Evolutionary conservation across 2,797 vertebrate species (phyloP).

Genomic region (Oreochromis grahami): DNA sequence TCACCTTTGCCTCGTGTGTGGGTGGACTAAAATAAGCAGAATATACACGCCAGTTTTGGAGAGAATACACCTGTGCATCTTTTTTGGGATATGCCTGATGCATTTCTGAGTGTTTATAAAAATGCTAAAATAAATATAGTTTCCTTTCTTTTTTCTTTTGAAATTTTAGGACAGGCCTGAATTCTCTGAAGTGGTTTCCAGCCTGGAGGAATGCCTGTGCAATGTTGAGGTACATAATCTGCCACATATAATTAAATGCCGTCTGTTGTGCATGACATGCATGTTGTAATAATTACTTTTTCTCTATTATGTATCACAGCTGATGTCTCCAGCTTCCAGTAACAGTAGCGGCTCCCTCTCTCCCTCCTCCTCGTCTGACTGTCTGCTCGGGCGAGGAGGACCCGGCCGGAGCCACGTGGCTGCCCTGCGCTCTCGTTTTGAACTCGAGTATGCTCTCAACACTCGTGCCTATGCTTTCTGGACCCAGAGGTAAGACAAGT

Average conservation of each 20-base stretch:
- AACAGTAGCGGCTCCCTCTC: slow-evolving; percentile 95
- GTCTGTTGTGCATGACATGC: background rate
- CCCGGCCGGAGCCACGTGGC: slow-evolving; percentile 90
- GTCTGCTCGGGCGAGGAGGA: slow-evolving; percentile 78
- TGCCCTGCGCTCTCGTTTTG: slow-evolving; percentile 86
- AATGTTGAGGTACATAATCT: slow-evolving; percentile 84
- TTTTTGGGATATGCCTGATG: background rate
- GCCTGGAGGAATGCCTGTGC: slow-evolving; percentile 90
- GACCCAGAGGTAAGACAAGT: slow-evolving; percentile 78
- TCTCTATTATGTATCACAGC: slow-evolving; percentile 55
- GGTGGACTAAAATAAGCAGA: slow-evolving; percentile 18
- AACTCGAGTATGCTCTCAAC: slow-evolving; percentile 91
- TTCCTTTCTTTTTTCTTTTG: background rate
- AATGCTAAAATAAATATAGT: background rate
- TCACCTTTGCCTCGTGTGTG: slow-evolving; percentile 47
- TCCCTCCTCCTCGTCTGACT: slow-evolving; percentile 89
- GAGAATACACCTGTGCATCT: slow-evolving; percentile 2
- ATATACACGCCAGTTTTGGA: background rate
- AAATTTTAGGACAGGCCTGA: slow-evolving; percentile 87
- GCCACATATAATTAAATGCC: background rate
- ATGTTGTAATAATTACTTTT: background rate
- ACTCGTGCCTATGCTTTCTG: slow-evolving; percentile 79
- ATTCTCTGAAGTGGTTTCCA: slow-evolving; percentile 91
- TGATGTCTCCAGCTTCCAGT: slow-evolving; percentile 93
- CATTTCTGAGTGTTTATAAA: background rate